Base-by-base conservation (phyloP, 2,888 invertebrate genomes). In the Pseudoips prasinana region DNA sequence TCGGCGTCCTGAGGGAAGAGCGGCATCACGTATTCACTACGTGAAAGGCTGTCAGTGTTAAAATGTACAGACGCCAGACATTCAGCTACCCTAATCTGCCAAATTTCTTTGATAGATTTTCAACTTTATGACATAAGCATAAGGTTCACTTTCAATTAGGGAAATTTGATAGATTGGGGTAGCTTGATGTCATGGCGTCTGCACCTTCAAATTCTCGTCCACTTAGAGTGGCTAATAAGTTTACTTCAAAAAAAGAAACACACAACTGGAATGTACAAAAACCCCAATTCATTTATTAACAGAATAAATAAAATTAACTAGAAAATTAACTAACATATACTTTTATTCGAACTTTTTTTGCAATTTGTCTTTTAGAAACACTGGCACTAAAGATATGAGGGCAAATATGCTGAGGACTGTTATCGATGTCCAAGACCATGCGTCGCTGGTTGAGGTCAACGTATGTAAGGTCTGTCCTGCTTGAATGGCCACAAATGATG, bases 401-500 rank as follows among this genome's bases (percentile, higher is more conserved):
- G 97, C 98, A 70, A 97, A 95, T 1, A 93, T 67, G 26, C 91
- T 92, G 7, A 99, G 89, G 25, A 96, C 85, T 7, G 92, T 81
- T 31, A 98, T 84, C n/a, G 98, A 96, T 7, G 92, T 93, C 93
- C 94, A 95, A 0, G 97, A 97, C 86, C 97, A 93, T 0, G 96
- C 94, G 55, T 95, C 95, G 55, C 93, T 93, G 0, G 95, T 94
- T 2, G 96, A 96, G 0, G 97, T 96, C 84, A 99, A 90, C 52
- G 96, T 93, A 65, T 99, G 96, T 25, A 99, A 88, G 0, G 99
- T 99, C 72, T 97, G 97, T 7, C 99, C 99, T 7, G 98, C 97
- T 89, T 99, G 98, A 58, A 99, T 98, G 7, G 98, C 98, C 11
- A 99, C 93, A 75, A 99, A 96, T 0, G 98, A 98, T 2, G 99